Base-by-base conservation (phyloP, 2,888 invertebrate species). In the Dinocampus coccinellae region DNA sequence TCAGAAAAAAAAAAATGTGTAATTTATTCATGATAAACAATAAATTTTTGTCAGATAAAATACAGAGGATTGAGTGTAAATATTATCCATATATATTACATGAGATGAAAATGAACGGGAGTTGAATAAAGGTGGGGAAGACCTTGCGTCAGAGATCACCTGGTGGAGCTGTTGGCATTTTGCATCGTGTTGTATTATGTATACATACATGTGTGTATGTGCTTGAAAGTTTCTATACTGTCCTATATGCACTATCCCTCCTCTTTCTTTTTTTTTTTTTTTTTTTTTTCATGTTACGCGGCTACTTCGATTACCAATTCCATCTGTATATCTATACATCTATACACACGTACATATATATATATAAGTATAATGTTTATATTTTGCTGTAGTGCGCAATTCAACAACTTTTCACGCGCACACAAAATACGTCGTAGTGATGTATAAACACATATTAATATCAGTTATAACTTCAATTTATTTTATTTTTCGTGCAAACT, bases 161-260 rank as follows among this genome's bases (percentile, higher is more conserved):
- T 34, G 73, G 42, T 73, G 73, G 76, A 78, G 76, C 75, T 72
- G 80, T 79, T 82, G 81, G 80, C 82, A 82, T 82, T 82, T 81
- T 76, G 77, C 76, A 75, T 62, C 64, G 58, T 70, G 61, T 69
- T 39, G n/a, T n/a, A n/a, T n/a, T n/a, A n/a, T n/a, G n/a, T n/a
- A n/a, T n/a, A 11, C 16, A 13, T 61, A 39, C 60, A 42, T 58
- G 57, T 70, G 29, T 74, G 57, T 70, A 22, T 74, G 75, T 69
- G 69, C 71, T 79, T 75, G 64, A 76, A 76, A 73, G 73, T 81
- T 82, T 80, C 70, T 60, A 39, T 55, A 77, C 73, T 75, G 73
- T 73, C 74, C 73, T 76, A 72, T 53, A 70, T 70, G 26, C n/a
- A 68, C 68, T 69, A 42, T 53, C 57, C 24, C 52, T 42, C 33